Conservation (phyloP, 2,888 invertebrate species). For the Orgyia antiqua region DNA sequence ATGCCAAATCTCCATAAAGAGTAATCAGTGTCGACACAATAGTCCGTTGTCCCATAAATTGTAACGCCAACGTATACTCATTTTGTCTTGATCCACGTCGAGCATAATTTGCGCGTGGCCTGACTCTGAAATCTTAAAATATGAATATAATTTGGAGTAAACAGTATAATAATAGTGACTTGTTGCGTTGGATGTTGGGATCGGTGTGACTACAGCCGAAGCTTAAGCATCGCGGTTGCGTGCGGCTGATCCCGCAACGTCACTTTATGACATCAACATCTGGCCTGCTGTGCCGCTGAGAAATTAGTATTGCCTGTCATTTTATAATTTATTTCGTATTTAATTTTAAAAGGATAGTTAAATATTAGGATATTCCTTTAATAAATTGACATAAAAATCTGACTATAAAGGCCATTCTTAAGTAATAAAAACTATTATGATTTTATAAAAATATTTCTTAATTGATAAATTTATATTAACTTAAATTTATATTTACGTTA, state of each 20-base stretch:
- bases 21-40: conserved; percentile 70
- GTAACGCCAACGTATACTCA: conserved; percentile 48
- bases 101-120: conserved; percentile 22
- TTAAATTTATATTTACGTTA: no score
- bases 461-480: no score
- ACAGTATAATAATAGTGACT: conserved; percentile 26
- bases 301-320: conserved; percentile 16
- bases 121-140: conserved; percentile 20
- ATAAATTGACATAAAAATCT: no score
- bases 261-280: conserved; percentile 26
- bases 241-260: conserved; percentile 21
- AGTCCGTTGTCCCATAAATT: conserved; percentile 57
- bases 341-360: no score
- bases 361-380: no score
- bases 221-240: conserved; percentile 22
- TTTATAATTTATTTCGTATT: conserved; percentile 12
- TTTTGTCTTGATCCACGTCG: conserved; percentile 32
- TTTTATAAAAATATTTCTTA: no score
- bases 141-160: conserved; percentile 26
- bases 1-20: conserved; percentile 70
- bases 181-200: conserved; percentile 19
- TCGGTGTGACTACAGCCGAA: conserved; percentile 1
- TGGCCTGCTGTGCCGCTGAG: conserved; percentile 22
- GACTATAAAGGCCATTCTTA: no score
- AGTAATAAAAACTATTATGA: no score